Evolutionary conservation across 2,113 vertebrate genomes (phyloP).

Genomic region (Murina feae): DNA sequence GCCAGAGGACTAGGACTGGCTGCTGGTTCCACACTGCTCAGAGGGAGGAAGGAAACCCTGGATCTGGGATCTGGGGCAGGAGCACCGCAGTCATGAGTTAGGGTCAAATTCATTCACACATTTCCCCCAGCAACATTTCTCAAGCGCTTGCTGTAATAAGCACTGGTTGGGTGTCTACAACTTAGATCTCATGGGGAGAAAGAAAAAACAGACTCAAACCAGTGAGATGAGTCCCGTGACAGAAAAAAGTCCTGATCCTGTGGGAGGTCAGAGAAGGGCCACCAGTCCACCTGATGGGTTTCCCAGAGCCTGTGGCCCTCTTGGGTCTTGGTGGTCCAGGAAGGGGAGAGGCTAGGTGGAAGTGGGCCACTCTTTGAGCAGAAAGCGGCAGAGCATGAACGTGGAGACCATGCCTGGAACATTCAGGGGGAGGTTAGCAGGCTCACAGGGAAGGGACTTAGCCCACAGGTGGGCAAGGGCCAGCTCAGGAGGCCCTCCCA

Average conservation of each 20-base stretch:
- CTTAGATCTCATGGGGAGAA: background rate
- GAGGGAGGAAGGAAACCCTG: background rate
- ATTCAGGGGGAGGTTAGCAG: background rate
- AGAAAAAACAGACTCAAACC: background rate
- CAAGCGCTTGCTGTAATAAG: background rate
- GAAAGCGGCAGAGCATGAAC: background rate
- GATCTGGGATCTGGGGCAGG: background rate
- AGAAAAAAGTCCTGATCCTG: background rate
- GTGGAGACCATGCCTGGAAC: background rate
- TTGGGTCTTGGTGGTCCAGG: background rate
- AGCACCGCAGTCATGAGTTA: background rate
- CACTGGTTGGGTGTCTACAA: background rate
- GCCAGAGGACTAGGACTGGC: background rate
- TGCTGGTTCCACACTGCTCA: background rate
- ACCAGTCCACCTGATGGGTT: background rate
- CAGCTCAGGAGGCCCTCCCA: background rate
- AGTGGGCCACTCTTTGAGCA: rapidly evolving
- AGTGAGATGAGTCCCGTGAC: background rate
- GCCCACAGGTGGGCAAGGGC: background rate
- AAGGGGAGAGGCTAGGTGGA: background rate
- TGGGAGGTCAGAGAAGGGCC: background rate
- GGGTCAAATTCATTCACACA: background rate
- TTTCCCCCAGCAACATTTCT: background rate
- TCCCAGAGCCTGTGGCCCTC: background rate
- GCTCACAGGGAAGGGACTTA: background rate